Evolutionary conservation across 2,113 vertebrate species (phyloP).

Genomic region (Procavia capensis): DNA sequence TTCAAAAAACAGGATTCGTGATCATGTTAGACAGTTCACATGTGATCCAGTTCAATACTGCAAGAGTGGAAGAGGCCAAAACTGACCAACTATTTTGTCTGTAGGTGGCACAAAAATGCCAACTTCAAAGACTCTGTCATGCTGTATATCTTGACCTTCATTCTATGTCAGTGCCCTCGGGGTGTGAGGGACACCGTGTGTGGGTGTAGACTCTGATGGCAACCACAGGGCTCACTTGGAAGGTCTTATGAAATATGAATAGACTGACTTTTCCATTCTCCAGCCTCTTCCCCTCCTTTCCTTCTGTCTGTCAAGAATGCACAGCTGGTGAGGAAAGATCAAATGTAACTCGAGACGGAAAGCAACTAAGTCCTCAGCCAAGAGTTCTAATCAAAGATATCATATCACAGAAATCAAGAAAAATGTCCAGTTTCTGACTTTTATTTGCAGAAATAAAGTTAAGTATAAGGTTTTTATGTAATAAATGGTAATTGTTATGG

Average conservation of each 20-base stretch:
- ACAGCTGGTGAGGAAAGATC: conserved; percentile 31
- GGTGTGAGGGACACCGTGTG: background rate
- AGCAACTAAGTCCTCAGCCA: background rate
- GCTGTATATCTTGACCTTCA: background rate
- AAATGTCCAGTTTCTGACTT: background rate
- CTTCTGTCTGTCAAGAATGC: background rate
- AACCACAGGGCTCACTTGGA: background rate
- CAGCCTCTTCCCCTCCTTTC: background rate
- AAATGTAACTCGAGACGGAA: background rate
- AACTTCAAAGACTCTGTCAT: background rate
- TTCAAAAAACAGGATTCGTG: background rate
- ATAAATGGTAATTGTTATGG: background rate
- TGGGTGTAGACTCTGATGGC: background rate
- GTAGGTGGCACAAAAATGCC: background rate
- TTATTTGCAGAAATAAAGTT: conserved; percentile 17
- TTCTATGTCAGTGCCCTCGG: background rate
- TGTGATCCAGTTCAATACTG: too few relatives aligned
- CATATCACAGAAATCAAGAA: background rate
- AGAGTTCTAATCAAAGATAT: background rate
- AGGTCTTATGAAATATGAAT: conserved; percentile 21
- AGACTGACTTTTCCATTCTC: background rate
- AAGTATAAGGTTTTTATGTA: background rate
- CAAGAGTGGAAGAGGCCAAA: background rate
- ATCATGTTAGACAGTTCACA: background rate
- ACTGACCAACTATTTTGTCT: background rate